phyloP scores from a whole-genome alignment of 2,888 invertebrate species.

The Oscheius sp. region DNA sequence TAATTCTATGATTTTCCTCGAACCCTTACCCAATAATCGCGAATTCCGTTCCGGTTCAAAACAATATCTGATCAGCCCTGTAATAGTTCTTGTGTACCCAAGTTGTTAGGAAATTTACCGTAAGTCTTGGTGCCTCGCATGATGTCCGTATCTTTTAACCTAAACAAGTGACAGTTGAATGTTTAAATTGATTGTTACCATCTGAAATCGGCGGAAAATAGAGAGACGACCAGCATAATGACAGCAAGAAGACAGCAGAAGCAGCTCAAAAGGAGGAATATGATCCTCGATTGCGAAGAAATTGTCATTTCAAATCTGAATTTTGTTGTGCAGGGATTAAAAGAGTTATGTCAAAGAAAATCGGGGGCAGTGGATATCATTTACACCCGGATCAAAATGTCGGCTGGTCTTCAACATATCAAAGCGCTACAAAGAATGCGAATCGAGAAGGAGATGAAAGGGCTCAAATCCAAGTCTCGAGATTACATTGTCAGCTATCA shows the following conservation, averaged over 20 bases:
- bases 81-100: too few relatives aligned
- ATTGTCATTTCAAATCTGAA: constrained; percentile 8
- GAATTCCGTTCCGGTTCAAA: constrained; percentile 45
- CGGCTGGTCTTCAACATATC: background rate
- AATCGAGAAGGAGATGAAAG: constrained; percentile 13
- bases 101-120: constrained; percentile 20
- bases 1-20: background rate
- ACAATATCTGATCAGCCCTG: constrained; percentile 56
- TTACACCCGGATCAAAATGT: background rate
- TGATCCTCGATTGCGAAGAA: constrained; percentile 11
- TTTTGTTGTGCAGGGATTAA: background rate
- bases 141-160: constrained; percentile 38
- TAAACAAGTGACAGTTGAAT: too few relatives aligned
- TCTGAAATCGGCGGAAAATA: constrained; percentile 52
- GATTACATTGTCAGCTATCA: constrained; percentile 2
- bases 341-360: background rate
- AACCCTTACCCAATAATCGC: constrained; percentile 1
- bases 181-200: background rate
- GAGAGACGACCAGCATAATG: constrained; percentile 41
- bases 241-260: constrained; percentile 37
- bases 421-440: constrained; percentile 12
- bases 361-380: background rate
- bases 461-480: background rate
- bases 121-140: constrained; percentile 46
- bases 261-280: constrained; percentile 24